Base-by-base conservation (phyloP, 2,888 invertebrate species). In the Perdita meconis region DNA sequence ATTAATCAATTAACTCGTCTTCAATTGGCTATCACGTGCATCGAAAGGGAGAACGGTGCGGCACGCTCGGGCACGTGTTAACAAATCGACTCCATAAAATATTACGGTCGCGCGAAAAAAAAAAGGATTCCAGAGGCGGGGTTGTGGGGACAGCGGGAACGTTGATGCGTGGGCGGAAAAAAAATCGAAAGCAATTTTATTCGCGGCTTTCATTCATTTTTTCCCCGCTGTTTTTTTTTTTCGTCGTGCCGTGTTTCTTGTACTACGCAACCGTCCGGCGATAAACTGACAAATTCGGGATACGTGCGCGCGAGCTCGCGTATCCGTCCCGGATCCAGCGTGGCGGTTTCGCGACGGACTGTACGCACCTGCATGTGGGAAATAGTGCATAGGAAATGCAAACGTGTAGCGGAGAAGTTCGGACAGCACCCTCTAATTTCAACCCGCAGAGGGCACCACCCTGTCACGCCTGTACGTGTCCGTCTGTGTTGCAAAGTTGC, bases 331-430 rank as follows among this genome's bases (percentile, higher is more conserved):
- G n/a, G n/a, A n/a, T 55, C 19, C 44, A 60, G 57, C 34, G 36
- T 53, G 59, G 19, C 38, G 50, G 44, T 5, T 30, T 34, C 38
- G 42, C 36, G 42, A 38, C 44, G 59, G 82, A 86, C 87, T 87
- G 87, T 86, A 88, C 87, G 78, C 86, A 82, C 81, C 84, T 81
- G 80, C 85, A 84, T 81, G 82, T 72, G 85, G 84, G 83, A 89
- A 90, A 90, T 89, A 89, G 87, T 88, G 87, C 88, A 90, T 87
- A 87, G 88, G 86, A 89, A 89, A 90, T 90, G 86, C 89, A 90
- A 90, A 87, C 89, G 83, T 83, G 86, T 84, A 87, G 84, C 77
- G 83, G 83, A 88, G 86, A 88, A 89, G 85, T 90, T 90, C 80
- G 89, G 87, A 90, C 87, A 88, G 87, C 82, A 86, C 86, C 85